Percentiles rank a stretch among this genome's conserved stretches.
phyloP scores from a whole-genome alignment of 2,113 vertebrate species.

The Hemiscyllium ocellatum region DNA sequence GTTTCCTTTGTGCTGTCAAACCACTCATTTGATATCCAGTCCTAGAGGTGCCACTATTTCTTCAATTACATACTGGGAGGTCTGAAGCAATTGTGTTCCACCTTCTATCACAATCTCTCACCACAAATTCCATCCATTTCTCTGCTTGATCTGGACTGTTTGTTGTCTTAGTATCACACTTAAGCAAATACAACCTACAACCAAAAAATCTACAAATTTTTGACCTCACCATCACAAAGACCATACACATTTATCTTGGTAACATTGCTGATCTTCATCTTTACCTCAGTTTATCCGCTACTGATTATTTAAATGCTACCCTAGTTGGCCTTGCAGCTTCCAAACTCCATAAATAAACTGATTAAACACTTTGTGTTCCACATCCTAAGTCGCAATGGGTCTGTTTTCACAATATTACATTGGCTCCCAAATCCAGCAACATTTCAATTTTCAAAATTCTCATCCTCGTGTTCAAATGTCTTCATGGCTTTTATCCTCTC shows the following conservation, averaged over 20 bases:
- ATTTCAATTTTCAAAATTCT: background rate
- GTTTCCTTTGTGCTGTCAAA: background rate
- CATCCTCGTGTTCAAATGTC: background rate
- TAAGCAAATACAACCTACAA: no score
- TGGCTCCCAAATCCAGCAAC: background rate
- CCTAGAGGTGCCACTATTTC: background rate
- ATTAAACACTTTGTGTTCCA: background rate
- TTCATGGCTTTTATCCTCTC: background rate
- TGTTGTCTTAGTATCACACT: no score
- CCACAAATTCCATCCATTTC: background rate
- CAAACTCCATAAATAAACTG: background rate
- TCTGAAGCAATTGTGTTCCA: background rate
- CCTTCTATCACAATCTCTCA: background rate
- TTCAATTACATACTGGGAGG: background rate
- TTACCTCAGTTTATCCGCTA: background rate
- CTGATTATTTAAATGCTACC: background rate
- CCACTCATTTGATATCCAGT: background rate
- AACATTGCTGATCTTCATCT: background rate
- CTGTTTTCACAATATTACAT: background rate
- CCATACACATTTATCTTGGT: background rate
- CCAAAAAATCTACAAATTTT: no score
- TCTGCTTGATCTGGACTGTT: no score
- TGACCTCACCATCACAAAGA: background rate
- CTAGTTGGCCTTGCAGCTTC: background rate
- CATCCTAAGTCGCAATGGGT: background rate